Evolutionary conservation across 1,140 invertebrate species (phyloP), one percentile per base, ranked within the genome.

Genomic region (Temnothorax nylanderi): DNA sequence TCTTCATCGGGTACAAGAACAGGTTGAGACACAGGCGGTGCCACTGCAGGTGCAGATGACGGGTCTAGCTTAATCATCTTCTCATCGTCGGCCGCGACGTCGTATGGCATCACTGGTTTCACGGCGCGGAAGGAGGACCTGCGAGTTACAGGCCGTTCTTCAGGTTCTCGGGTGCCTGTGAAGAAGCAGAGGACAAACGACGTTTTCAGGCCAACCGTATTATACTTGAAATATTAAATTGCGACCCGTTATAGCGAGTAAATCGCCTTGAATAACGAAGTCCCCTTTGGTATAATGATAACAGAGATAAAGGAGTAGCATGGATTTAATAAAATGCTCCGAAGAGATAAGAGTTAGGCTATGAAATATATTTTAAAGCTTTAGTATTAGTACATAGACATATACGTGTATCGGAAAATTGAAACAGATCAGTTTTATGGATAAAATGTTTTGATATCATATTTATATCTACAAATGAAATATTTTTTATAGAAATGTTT

Each of bases 1-100:
- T 98, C 97, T 71, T 98, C 97, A 85, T 98, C 97, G 8, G 95
- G 95, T 41, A 93, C 86, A 1, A 97, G 96, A 60, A 96, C 96
- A 3, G 96, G 94, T 51, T 96, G 94, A 37, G 93, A 95, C 88
- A 94, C 93, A 90, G 90, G 95, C 92, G 91, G 93, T 89, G 88
- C 93, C 13, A 93, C 91, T 88, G 96, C 96, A 5, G 96, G 95
- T 92, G 75, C 93, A 71, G 76, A 94, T 93, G 89, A 95, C 90
- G 89, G 94, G 92, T 95, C 95, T 91, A 89, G 95, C 95, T 91
- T 71, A 47, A 86, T 96, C 95, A 86, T 96, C 93, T 94, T 96
- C 93, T 95, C 96, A 91, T 93, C 95, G 71, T 92, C 95, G 51
- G 71, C 96, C 18, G 87, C 87, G 60, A 94, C 91, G 62, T 95